These are phyloP conservation scores for Pempheris klunzingeri DNA, from an alignment of 2,797 vertebrate species.

Conservation along the genomic window DNA sequence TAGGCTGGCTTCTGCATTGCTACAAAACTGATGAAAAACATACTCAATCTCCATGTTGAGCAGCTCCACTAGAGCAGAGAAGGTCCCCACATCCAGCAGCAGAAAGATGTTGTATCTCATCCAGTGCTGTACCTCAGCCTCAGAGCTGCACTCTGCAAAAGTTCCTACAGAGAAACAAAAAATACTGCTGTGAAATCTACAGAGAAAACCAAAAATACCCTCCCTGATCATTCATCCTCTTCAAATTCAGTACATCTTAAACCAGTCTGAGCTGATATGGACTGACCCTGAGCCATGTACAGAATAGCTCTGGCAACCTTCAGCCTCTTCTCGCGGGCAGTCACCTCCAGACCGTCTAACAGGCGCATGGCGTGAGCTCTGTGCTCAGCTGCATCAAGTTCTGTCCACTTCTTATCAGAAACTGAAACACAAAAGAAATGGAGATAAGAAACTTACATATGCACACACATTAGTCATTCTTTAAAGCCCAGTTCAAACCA, in stretches of 20 bases:
- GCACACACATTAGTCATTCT: background rate
- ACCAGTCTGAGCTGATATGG: background rate
- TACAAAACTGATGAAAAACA: conserved; percentile 58
- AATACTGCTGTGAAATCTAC: background rate
- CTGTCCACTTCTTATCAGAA: conserved; percentile 91
- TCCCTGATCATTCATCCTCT: background rate
- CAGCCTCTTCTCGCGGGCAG: conserved; percentile 91
- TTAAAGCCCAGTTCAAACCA: too few species aligned
- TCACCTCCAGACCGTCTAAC: conserved; percentile 94
- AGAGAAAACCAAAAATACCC: background rate
- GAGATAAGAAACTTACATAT: background rate
- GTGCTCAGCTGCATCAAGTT: conserved; percentile 92
- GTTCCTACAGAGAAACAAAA: conserved; percentile 85
- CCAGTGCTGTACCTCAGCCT: conserved; percentile 95
- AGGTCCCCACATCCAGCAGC: conserved; percentile 94
- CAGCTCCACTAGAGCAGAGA: conserved; percentile 96
- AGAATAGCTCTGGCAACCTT: conserved; percentile 94
- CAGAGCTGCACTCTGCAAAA: conserved; percentile 92
- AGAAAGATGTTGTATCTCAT: conserved; percentile 97
- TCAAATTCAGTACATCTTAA: background rate
- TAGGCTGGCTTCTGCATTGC: background rate
- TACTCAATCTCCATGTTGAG: conserved; percentile 99
- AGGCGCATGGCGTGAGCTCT: conserved; percentile 95
- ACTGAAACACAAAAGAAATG: conserved; percentile 81
- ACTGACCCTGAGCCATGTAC: conserved; percentile 95